These are phyloP conservation scores for Callimorpha dominula DNA, from an alignment of 2,888 invertebrate genomes.

Conservation along the genomic window DNA sequence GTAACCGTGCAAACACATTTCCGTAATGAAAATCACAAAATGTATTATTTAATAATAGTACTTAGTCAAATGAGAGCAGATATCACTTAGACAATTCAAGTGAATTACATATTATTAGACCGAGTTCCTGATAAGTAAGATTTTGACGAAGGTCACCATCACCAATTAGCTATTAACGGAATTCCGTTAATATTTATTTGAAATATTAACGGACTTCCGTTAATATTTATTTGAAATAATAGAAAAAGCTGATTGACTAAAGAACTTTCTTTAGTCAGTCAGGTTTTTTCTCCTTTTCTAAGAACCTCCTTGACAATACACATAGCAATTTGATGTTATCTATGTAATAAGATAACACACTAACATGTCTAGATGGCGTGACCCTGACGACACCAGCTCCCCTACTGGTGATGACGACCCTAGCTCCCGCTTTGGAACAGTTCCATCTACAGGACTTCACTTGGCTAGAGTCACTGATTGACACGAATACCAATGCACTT, in stretches of 20 bases:
- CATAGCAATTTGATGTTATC: background rate
- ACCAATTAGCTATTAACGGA: no score
- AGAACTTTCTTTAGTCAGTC: background rate
- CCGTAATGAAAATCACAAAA: no score
- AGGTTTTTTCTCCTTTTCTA: background rate
- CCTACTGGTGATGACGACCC: background rate
- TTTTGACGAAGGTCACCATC: background rate
- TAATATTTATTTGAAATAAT: no score
- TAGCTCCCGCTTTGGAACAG: conserved; percentile 29
- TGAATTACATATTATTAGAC: no score
- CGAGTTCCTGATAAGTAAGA: background rate
- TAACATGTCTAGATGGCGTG: background rate
- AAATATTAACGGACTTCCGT: no score
- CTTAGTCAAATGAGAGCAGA: background rate
- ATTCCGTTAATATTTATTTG: no score
- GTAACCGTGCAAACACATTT: no score
- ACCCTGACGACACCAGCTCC: background rate
- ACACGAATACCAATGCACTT: conserved; percentile 55
- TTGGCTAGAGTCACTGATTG: conserved; percentile 65
- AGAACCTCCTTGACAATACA: background rate
- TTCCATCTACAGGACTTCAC: conserved; percentile 64
- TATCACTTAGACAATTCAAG: background rate
- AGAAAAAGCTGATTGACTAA: background rate
- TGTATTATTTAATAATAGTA: background rate
- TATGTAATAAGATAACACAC: background rate